Evolutionary conservation across 2,113 vertebrate species (phyloP).

Genomic region (Balaenoptera acutorostrata): DNA sequence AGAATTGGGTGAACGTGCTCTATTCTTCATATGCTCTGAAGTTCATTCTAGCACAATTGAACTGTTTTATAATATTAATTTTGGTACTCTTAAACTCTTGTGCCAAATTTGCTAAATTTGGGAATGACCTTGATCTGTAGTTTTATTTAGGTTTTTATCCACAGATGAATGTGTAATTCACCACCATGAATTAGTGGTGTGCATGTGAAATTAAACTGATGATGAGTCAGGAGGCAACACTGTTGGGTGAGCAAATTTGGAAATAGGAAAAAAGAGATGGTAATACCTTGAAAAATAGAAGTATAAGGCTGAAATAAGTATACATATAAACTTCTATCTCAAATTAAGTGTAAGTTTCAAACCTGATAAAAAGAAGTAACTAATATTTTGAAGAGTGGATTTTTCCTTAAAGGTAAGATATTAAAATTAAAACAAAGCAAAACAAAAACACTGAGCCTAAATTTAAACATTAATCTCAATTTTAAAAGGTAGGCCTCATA

Average conservation of each 20-base stretch:
- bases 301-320: conserved; percentile 16
- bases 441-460: neutral
- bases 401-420: neutral
- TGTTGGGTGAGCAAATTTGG: neutral
- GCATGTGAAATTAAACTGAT: neutral
- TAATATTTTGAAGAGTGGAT: neutral
- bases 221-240: neutral
- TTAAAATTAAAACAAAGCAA: neutral
- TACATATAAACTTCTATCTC: neutral
- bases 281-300: neutral
- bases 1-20: neutral
- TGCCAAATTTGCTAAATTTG: neutral
- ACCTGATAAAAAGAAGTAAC: neutral
- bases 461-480: conserved; percentile 22
- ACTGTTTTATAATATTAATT: neutral
- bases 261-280: neutral
- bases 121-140: neutral
- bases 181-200: neutral
- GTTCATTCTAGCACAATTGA: conserved; percentile 12
- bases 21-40: neutral
- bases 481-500: conserved; percentile 27
- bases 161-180: neutral
- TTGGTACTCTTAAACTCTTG: neutral
- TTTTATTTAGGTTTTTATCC: neutral
- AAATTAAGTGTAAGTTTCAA: neutral